phyloP scores from a whole-genome alignment of 2,797 vertebrate genomes.

The Microtus obscurus region DNA sequence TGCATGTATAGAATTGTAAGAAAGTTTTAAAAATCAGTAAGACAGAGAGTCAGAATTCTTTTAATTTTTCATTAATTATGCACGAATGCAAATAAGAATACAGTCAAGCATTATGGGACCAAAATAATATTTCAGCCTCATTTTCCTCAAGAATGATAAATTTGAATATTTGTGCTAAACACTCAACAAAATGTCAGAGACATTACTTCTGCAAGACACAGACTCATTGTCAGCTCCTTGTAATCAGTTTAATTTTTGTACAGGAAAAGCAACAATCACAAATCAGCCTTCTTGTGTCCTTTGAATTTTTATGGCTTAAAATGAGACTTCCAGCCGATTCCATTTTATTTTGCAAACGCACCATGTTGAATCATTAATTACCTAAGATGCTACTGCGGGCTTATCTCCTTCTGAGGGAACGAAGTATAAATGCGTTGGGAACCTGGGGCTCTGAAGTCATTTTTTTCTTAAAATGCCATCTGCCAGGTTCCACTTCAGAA shows the following conservation, averaged over 20 bases:
- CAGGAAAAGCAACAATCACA: constrained; percentile 83
- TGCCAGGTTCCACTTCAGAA: constrained; percentile 85
- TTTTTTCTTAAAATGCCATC: constrained; percentile 86
- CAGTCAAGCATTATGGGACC: constrained; percentile 57
- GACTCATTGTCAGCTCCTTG: constrained; percentile 80
- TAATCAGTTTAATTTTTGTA: constrained; percentile 86
- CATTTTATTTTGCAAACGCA: constrained; percentile 82
- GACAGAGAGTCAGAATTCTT: constrained; percentile 57
- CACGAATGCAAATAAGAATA: constrained; percentile 48
- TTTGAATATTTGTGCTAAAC: constrained; percentile 82
- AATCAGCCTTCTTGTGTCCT: constrained; percentile 84
- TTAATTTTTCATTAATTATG: constrained; percentile 68
- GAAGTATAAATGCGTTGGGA: constrained; percentile 77
- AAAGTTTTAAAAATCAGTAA: constrained; percentile 45
- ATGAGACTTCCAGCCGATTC: constrained; percentile 86
- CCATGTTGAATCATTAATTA: constrained; percentile 87
- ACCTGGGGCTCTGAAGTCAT: constrained; percentile 74
- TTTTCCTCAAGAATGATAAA: constrained; percentile 79
- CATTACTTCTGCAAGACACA: constrained; percentile 77
- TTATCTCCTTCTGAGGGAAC: constrained; percentile 79
- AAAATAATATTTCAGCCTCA: constrained; percentile 80
- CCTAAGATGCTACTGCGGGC: constrained; percentile 78
- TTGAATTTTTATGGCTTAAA: constrained; percentile 86
- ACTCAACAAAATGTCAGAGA: constrained; percentile 82
- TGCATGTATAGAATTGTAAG: neutral